Evolutionary conservation across 2,888 invertebrate species (phyloP).

Genomic region (Nemotelus nigrinus): DNA sequence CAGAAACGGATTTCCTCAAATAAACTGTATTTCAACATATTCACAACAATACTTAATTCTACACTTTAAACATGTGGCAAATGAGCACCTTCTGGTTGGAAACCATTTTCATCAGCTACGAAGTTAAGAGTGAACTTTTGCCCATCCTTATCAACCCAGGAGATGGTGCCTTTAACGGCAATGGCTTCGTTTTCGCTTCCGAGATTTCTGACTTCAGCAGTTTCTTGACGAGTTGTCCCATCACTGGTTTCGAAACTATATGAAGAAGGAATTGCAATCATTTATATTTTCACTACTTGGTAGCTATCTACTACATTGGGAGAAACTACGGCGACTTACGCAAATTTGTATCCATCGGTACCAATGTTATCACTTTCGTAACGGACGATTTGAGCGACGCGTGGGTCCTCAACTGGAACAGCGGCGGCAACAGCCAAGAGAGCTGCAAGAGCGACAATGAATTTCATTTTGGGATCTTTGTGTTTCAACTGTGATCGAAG

Average conservation of each 20-base stretch:
- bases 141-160: conserved; percentile 71
- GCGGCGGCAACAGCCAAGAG: conserved; percentile 58
- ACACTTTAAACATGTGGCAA: conserved; percentile 54
- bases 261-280: conserved; percentile 30
- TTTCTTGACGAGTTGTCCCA: conserved; percentile 70
- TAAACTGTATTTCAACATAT: background rate
- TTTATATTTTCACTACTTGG: background rate
- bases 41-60: background rate
- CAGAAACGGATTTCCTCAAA: no score
- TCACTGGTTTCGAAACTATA: conserved; percentile 73
- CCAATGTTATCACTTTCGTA: conserved; percentile 69
- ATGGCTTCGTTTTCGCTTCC: conserved; percentile 73
- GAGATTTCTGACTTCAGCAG: conserved; percentile 69
- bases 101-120: conserved; percentile 63
- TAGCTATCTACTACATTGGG: conserved; percentile 47
- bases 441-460: conserved; percentile 43
- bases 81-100: conserved; percentile 64
- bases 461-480: conserved; percentile 39
- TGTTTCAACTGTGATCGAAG: background rate
- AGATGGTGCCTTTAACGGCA: conserved; percentile 70
- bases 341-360: conserved; percentile 71
- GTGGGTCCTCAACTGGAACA: conserved; percentile 64
- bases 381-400: conserved; percentile 68
- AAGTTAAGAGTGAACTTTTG: conserved; percentile 67
- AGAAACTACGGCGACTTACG: conserved; percentile 64